These are phyloP conservation scores for Autographa pulchrina DNA, from an alignment of 2,888 invertebrate species.

Conservation along the genomic window DNA sequence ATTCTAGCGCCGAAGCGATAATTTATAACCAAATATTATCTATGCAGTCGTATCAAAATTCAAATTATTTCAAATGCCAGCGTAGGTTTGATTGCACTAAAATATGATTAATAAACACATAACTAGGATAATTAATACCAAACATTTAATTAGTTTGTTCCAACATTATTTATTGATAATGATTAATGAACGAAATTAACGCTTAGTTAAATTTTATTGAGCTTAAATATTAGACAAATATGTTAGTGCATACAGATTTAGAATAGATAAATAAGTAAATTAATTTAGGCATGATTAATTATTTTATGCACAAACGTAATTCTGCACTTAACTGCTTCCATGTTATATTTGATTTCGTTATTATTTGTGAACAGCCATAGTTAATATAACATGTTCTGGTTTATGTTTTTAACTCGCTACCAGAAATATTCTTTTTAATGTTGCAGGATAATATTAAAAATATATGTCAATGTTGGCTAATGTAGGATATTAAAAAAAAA, in stretches of 20 bases:
- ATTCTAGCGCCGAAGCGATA: not conserved
- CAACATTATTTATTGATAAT: slow-evolving; percentile 9
- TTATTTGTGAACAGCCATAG: too few relatives aligned
- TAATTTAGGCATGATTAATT: not conserved
- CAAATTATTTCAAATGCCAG: slow-evolving; percentile 4
- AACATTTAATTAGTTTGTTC: slow-evolving; percentile 42
- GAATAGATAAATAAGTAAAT: not conserved
- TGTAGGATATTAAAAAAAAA: too few relatives aligned
- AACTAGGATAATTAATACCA: slow-evolving; percentile 32
- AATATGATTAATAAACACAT: slow-evolving; percentile 23
- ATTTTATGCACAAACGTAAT: not conserved
- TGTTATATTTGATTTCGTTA: too few relatives aligned
- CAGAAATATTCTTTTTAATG: too few relatives aligned
- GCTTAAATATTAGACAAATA: not conserved
- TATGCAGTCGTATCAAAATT: slow-evolving; percentile 8
- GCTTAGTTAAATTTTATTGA: not conserved
- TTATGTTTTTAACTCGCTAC: too few relatives aligned
- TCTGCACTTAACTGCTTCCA: not conserved
- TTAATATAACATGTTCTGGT: too few relatives aligned
- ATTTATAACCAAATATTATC: not conserved
- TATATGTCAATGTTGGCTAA: too few relatives aligned
- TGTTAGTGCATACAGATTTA: not conserved
- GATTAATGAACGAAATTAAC: not conserved
- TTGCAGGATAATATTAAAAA: too few relatives aligned
- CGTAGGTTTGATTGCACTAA: slow-evolving; percentile 12